Percentiles rank a stretch among this genome's conserved stretches.
Conservation (phyloP, 1,140 invertebrate species). For the Eulimnadia texana region DNA sequence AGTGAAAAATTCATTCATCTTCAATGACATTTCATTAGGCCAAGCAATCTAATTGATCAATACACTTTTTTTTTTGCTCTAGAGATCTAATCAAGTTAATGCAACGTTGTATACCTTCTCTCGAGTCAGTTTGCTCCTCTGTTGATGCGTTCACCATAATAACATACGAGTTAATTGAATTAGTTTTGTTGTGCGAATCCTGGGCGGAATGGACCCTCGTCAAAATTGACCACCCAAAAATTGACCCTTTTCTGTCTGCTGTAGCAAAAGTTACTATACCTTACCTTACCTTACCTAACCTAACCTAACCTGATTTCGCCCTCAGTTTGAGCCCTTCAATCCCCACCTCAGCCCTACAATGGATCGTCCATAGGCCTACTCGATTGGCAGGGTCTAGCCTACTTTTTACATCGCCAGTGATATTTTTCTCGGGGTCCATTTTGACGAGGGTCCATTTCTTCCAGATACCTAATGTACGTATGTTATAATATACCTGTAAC, state of each 20-base stretch:
- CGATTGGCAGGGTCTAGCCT: too few relatives aligned
- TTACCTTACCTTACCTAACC: not conserved
- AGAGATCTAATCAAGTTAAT: not conserved
- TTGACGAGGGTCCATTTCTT: too few relatives aligned
- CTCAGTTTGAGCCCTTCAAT: too few relatives aligned
- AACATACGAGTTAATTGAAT: not conserved
- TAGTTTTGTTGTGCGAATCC: not conserved
- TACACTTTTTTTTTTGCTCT: not conserved
- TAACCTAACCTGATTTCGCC: too few relatives aligned
- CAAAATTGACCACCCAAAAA: not conserved
- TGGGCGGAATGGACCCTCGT: not conserved
- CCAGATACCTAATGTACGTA: too few relatives aligned
- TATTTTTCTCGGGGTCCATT: too few relatives aligned
- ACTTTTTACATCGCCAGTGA: too few relatives aligned
- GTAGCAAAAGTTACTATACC: not conserved
- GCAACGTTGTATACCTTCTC: slow-evolving; percentile 49
- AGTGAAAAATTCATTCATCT: not conserved
- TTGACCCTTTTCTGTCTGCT: not conserved
- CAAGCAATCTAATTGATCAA: not conserved
- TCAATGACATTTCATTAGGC: not conserved
- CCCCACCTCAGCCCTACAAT: not conserved
- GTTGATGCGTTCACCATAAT: not conserved
- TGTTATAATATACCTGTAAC: slow-evolving; percentile 45
- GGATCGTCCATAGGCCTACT: not conserved
- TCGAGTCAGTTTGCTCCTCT: slow-evolving; percentile 47